These are phyloP conservation scores for Triplophysa siluroides DNA, from an alignment of 2,113 vertebrate genomes.

Conservation along the genomic window DNA sequence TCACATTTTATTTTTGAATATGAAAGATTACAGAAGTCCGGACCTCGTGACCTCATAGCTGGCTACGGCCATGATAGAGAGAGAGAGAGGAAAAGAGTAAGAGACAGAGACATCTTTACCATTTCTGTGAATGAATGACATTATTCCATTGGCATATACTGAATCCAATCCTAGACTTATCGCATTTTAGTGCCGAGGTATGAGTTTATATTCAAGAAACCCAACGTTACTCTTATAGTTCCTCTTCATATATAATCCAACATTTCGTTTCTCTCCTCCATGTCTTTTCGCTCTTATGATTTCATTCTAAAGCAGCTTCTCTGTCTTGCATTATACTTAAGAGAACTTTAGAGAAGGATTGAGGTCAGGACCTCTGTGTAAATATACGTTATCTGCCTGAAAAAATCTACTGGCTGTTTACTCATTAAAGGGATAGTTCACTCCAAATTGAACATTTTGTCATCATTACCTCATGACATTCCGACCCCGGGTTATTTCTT, in stretches of 20 bases:
- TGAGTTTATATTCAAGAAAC: neutral
- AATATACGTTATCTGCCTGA: neutral
- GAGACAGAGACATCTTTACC: neutral
- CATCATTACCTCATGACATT: neutral
- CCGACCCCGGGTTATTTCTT: neutral
- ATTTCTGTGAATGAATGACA: slow-evolving; percentile 6
- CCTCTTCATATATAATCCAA: neutral
- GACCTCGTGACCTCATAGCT: too few species aligned
- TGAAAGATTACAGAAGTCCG: too few species aligned
- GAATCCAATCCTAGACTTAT: neutral
- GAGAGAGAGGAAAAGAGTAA: neutral
- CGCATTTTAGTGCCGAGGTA: neutral
- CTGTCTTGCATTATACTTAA: too few species aligned
- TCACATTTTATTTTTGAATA: too few species aligned
- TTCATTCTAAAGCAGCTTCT: neutral
- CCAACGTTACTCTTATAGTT: neutral
- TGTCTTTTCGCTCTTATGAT: neutral
- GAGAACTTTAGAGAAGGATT: too few species aligned
- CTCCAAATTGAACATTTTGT: neutral
- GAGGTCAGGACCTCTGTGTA: neutral
- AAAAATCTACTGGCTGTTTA: neutral
- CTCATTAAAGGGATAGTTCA: neutral
- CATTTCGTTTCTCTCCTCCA: neutral
- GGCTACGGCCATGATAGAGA: neutral
- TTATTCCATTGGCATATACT: neutral